Evolutionary conservation across 1,140 invertebrate species (phyloP).

Genomic region (Acromyrmex charruanus): DNA sequence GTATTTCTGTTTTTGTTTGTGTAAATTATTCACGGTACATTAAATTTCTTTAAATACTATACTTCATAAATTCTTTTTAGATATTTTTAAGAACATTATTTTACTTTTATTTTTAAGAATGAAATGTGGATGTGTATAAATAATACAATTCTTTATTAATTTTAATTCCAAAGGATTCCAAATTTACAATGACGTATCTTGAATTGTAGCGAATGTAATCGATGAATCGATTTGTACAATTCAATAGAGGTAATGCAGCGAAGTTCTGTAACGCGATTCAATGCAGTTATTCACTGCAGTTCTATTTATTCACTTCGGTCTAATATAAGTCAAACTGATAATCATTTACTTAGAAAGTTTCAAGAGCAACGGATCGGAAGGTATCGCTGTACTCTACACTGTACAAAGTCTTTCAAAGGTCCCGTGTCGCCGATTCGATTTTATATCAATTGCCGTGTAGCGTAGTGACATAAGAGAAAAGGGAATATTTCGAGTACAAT

Average conservation of each 20-base stretch:
- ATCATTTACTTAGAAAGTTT: slow-evolving; percentile 57
- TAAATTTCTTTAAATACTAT: background rate
- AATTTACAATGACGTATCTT: slow-evolving; percentile 17
- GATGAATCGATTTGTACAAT: slow-evolving; percentile 24
- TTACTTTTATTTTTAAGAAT: background rate
- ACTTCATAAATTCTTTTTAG: background rate
- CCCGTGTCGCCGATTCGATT: slow-evolving; percentile 44
- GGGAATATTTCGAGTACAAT: slow-evolving; percentile 38
- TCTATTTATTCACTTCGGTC: slow-evolving; percentile 39
- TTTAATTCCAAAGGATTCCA: background rate
- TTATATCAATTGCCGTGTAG: slow-evolving; percentile 37
- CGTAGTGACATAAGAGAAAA: slow-evolving; percentile 28
- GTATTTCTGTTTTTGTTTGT: background rate
- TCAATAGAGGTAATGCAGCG: background rate
- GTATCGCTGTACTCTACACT: background rate
- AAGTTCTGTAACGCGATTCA: slow-evolving; percentile 21
- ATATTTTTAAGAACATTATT: background rate
- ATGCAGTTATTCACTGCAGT: slow-evolving; percentile 26
- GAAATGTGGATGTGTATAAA: background rate
- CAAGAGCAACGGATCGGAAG: background rate
- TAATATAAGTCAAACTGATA: slow-evolving; percentile 52
- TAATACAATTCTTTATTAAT: background rate
- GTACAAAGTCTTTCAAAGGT: slow-evolving; percentile 20
- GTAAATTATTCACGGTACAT: background rate
- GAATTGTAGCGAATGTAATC: slow-evolving; percentile 5